phyloP scores from a whole-genome alignment of 2,888 invertebrate species.

The Spialia ferax region DNA sequence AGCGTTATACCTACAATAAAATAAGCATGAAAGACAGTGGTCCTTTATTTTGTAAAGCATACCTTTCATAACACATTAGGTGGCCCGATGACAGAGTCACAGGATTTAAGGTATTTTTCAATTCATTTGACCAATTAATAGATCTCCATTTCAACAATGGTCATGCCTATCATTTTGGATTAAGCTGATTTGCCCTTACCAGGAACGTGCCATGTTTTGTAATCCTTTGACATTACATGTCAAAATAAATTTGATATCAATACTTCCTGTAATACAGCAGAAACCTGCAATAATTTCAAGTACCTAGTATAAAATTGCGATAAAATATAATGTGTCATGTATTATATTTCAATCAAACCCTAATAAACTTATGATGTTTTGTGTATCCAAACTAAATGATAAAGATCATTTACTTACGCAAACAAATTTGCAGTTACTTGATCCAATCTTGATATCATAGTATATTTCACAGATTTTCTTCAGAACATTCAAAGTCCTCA shows the following conservation, averaged over 20 bases:
- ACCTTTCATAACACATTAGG: slow-evolving; percentile 36
- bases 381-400: too few relatives aligned
- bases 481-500: too few relatives aligned
- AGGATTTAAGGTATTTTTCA: slow-evolving; percentile 14
- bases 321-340: too few relatives aligned
- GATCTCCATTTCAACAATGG: slow-evolving; percentile 23
- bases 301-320: too few relatives aligned
- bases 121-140: slow-evolving; percentile 14
- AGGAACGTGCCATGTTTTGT: background rate
- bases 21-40: slow-evolving; percentile 28
- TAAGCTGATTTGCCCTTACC: background rate
- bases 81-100: slow-evolving; percentile 30
- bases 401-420: too few relatives aligned
- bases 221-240: background rate
- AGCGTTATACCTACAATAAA: slow-evolving; percentile 37
- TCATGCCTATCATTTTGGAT: slow-evolving; percentile 2
- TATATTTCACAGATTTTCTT: too few relatives aligned
- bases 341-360: too few relatives aligned
- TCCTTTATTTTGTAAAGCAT: slow-evolving; percentile 29
- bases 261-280: too few relatives aligned
- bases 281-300: too few relatives aligned
- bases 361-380: too few relatives aligned
- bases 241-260: too few relatives aligned
- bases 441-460: background rate
- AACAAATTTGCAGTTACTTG: background rate